Base-by-base conservation (phyloP, 1,140 invertebrate species). In the Ganaspis sp. region DNA sequence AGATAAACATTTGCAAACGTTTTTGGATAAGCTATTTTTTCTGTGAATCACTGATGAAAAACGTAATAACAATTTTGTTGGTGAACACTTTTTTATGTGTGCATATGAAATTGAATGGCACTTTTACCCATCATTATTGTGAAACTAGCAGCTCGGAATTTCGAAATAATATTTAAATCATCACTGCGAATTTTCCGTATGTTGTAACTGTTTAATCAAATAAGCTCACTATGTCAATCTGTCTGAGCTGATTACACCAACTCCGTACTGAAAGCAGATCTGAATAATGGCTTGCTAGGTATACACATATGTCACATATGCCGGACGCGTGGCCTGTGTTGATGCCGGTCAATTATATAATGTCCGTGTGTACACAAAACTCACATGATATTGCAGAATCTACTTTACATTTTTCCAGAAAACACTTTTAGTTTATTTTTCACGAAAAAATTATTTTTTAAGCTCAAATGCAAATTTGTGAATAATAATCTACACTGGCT, bases 291-390 rank as follows among this genome's bases (percentile, higher is more conserved):
- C 79, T 79, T 77, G 79, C 80, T 83, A 77, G 74, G 45, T 79
- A 75, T 45, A 45, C 76, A 77, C 82, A 80, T 71, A 54, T 77
- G 69, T 81, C 72, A 73, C 80, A 75, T 83, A 79, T 80, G 80
- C 80, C 81, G 80, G 76, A 76, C 78, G 82, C 78, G 76, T 80
- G 76, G 72, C 72, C 53, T 74, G 26, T 64, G 72, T 64, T 64
- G 64, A 81, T 74, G 78, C 82, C 82, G 82, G 80, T 70, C 80
- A 69, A 84, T 84, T 84, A 84, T 78, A 77, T 81, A 81, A 84
- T 77, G 54, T 58, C 75, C 76, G 76, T 79, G 80, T 80, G 82
- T 80, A 84, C 80, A 80, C 76, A 73, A 73, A 73, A 80, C 77
- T 76, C 74, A 77, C 75, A 73, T 81, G 78, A 81, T 81, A 84